These are phyloP conservation scores for Drosophila athabasca DNA, from an alignment of 1,140 invertebrate genomes.

Conservation along the genomic window DNA sequence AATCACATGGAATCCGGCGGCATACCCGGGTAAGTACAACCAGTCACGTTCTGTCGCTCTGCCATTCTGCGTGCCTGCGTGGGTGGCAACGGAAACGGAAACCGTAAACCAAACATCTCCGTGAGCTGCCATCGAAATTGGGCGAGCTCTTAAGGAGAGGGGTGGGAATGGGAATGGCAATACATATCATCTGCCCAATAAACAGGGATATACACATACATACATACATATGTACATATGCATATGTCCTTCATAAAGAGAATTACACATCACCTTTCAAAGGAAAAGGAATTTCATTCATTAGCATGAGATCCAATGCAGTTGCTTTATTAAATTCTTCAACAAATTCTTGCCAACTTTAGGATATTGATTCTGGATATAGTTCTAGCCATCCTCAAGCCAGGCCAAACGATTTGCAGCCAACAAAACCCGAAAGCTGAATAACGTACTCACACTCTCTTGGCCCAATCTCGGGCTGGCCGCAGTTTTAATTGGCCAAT, in stretches of 20 bases:
- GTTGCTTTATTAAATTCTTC: neutral
- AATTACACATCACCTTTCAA: neutral
- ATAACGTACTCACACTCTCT: conserved; percentile 19
- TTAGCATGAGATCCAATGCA: neutral
- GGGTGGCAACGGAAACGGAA: too few relatives aligned
- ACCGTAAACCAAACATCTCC: neutral
- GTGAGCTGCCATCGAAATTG: conserved; percentile 32
- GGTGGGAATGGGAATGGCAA: too few relatives aligned
- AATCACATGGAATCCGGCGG: conserved; percentile 98
- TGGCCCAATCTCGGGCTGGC: conserved; percentile 46
- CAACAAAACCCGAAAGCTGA: conserved; percentile 12
- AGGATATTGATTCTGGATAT: neutral
- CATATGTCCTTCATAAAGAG: too few relatives aligned
- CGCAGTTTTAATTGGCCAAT: conserved; percentile 78
- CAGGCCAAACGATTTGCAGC: neutral
- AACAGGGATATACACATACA: too few relatives aligned
- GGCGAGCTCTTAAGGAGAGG: too few relatives aligned
- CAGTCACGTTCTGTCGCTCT: conserved; percentile 44
- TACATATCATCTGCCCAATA: too few relatives aligned
- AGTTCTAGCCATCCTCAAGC: neutral
- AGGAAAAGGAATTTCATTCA: neutral
- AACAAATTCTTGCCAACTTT: neutral
- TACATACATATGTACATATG: rapidly evolving
- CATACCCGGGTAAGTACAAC: conserved; percentile 90
- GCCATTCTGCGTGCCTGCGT: too few relatives aligned